Evolutionary conservation across 2,888 invertebrate species (phyloP).

Genomic region (Caenorhabditis auriculariae): DNA sequence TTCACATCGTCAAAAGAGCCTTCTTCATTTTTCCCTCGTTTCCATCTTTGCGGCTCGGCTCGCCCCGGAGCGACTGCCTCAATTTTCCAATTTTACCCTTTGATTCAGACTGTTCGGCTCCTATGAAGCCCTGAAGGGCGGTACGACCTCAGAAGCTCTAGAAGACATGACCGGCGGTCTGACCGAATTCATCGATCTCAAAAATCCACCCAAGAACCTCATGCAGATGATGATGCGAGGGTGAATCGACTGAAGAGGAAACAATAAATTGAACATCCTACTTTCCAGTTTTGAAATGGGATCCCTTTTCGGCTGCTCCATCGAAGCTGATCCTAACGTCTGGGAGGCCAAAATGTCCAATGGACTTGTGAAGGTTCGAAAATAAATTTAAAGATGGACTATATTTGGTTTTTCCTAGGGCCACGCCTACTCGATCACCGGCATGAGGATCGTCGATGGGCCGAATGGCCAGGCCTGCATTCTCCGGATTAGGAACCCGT

Average conservation of each 20-base stretch:
- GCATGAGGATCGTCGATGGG: slow-evolving; percentile 73
- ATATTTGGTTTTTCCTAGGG: slow-evolving; percentile 67
- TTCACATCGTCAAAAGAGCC: neutral
- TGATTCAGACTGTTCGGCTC: slow-evolving; percentile 78
- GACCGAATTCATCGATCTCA: slow-evolving; percentile 74
- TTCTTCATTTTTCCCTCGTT: too few relatives aligned
- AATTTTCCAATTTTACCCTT: neutral
- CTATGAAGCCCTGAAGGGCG: slow-evolving; percentile 94
- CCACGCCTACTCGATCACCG: slow-evolving; percentile 90
- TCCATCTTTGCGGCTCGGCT: too few relatives aligned
- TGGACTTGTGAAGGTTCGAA: slow-evolving; percentile 75
- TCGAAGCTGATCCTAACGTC: slow-evolving; percentile 85
- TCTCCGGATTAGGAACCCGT: slow-evolving; percentile 76
- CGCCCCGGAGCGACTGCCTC: too few relatives aligned
- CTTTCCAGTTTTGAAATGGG: slow-evolving; percentile 77
- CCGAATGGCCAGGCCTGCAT: slow-evolving; percentile 52
- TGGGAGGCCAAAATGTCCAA: slow-evolving; percentile 79
- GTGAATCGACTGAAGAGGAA: neutral
- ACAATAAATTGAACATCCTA: neutral
- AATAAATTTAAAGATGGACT: neutral
- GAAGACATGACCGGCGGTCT: slow-evolving; percentile 84
- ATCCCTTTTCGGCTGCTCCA: slow-evolving; percentile 92
- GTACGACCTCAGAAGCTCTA: slow-evolving; percentile 97
- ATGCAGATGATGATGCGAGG: slow-evolving; percentile 48
- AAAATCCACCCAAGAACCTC: slow-evolving; percentile 75